Percentiles rank a stretch among this genome's conserved stretches.
phyloP scores from a whole-genome alignment of 2,113 vertebrate genomes.

The Pristiophorus japonicus region DNA sequence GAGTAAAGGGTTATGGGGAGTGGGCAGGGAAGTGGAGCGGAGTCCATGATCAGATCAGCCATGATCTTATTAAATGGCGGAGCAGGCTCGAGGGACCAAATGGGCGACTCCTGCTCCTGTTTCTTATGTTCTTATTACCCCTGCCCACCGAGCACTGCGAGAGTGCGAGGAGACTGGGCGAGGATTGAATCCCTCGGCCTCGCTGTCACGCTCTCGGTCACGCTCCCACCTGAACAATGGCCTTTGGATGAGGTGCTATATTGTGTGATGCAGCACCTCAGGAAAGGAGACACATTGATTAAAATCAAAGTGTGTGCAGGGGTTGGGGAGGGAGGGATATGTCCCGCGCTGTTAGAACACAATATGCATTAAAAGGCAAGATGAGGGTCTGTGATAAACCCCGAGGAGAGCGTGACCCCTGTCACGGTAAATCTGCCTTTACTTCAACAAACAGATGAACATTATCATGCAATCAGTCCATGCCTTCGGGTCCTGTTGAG shows the following conservation, averaged over 20 bases:
- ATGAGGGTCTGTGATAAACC: background rate
- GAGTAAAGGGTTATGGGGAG: too few relatives aligned
- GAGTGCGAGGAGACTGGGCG: background rate
- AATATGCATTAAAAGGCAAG: constrained; percentile 1
- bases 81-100: too few relatives aligned
- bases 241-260: background rate
- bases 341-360: background rate
- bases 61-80: too few relatives aligned
- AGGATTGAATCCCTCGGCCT: background rate
- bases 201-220: too few relatives aligned
- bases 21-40: too few relatives aligned
- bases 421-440: background rate
- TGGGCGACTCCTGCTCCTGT: too few relatives aligned
- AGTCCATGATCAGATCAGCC: too few relatives aligned
- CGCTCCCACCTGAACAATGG: background rate
- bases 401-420: background rate
- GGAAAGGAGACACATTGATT: background rate
- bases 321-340: background rate
- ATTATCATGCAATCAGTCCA: constrained; percentile 5
- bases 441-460: constrained; percentile 1
- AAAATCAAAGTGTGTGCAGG: background rate
- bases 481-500: background rate
- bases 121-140: too few relatives aligned
- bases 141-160: background rate
- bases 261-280: background rate